A percentile compares a stretch with the other conserved stretches of the same genome.
Evolutionary conservation across 1,140 invertebrate species (phyloP).

Genomic region (Hydropsyche tenuis): DNA sequence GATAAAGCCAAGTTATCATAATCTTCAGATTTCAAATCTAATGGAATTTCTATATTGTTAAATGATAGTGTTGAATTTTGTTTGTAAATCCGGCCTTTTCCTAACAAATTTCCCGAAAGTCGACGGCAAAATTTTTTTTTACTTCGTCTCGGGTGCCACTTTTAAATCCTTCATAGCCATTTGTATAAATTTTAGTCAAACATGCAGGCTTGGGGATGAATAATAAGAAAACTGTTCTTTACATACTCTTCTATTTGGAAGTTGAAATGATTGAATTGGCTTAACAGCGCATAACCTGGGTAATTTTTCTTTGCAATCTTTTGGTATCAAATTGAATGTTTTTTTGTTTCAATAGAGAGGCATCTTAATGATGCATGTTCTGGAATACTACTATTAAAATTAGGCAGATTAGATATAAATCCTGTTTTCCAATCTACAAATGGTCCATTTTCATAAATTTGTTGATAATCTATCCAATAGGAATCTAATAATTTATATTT

Average conservation of each 20-base stretch:
- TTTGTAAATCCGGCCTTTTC: not conserved
- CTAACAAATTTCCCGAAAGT: not conserved
- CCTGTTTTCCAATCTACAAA: too few species aligned
- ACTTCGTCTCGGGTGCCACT: not conserved
- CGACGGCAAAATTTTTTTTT: not conserved
- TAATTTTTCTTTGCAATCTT: not conserved
- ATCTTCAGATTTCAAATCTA: not conserved
- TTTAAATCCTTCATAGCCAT: not conserved
- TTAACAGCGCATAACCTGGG: too few species aligned
- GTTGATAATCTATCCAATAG: too few species aligned
- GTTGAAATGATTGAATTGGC: too few species aligned
- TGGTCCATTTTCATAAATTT: too few species aligned
- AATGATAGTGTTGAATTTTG: not conserved
- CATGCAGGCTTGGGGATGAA: not conserved
- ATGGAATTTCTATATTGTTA: not conserved
- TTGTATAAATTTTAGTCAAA: not conserved
- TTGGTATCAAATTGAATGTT: not conserved
- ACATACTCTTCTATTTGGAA: not conserved
- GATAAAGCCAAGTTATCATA: too few species aligned
- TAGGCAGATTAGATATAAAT: too few species aligned
- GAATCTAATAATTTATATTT: too few species aligned
- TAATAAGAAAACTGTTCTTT: not conserved
- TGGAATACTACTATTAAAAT: too few species aligned
- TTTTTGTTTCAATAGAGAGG: too few species aligned
- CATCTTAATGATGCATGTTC: too few species aligned